These are phyloP conservation scores for Vanacampus margaritifer DNA, from an alignment of 2,113 vertebrate genomes.

Conservation along the genomic window DNA sequence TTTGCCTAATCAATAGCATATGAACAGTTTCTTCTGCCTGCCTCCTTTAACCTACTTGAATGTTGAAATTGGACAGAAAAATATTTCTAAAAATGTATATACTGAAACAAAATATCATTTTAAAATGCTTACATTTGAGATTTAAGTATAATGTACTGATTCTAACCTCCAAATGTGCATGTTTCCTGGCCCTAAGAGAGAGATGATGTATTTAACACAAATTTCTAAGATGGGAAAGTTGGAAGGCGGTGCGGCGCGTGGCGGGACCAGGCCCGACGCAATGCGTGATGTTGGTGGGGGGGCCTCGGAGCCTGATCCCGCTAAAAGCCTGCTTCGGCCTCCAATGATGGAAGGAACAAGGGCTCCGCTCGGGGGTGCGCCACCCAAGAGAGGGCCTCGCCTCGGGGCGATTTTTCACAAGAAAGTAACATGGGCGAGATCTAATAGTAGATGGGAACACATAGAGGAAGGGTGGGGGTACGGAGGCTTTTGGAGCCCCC, in stretches of 20 bases:
- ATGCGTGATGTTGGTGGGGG: not conserved
- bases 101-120: too few species aligned
- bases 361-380: slow-evolving; percentile 66
- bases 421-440: slow-evolving; percentile 63
- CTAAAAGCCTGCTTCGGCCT: slow-evolving; percentile 69
- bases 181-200: too few species aligned
- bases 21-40: too few species aligned
- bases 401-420: slow-evolving; percentile 72
- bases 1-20: too few species aligned
- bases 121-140: too few species aligned
- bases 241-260: slow-evolving; percentile 36
- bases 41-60: too few species aligned
- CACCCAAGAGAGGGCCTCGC: slow-evolving; percentile 76
- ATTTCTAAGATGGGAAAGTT: slow-evolving; percentile 1
- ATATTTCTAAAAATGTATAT: too few species aligned
- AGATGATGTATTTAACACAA: too few species aligned
- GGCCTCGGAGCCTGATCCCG: slow-evolving; percentile 48
- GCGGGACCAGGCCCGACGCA: slow-evolving; percentile 39
- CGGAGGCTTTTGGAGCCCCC: slow-evolving; percentile 9
- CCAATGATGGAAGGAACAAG: slow-evolving; percentile 74
- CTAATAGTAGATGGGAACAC: slow-evolving; percentile 65
- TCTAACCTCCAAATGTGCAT: too few species aligned
- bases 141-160: too few species aligned
- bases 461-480: slow-evolving; percentile 30
- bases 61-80: too few species aligned